These are phyloP conservation scores for Encarsia formosa DNA, from an alignment of 2,888 invertebrate genomes.

Conservation along the genomic window DNA sequence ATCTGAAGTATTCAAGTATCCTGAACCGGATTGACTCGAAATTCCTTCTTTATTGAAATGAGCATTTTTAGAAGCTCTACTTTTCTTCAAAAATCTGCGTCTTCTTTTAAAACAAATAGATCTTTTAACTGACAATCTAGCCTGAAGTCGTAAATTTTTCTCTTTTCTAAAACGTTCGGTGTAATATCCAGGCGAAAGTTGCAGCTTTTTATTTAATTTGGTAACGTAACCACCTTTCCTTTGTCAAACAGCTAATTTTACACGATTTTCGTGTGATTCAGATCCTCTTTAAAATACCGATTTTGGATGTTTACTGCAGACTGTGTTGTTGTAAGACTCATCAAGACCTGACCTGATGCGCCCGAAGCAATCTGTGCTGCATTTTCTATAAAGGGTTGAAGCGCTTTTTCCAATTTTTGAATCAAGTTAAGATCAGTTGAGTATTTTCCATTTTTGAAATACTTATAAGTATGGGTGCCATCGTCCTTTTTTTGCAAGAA, in stretches of 20 bases:
- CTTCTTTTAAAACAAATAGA: constrained; percentile 5
- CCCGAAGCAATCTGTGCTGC: constrained; percentile 9
- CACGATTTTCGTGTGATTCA: constrained; percentile 18
- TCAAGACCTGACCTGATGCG: constrained; percentile 26
- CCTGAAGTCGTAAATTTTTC: not conserved
- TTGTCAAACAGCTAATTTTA: constrained; percentile 14
- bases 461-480: constrained; percentile 6
- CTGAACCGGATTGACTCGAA: not conserved
- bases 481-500: constrained; percentile 10
- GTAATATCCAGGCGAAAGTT: constrained; percentile 18
- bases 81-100: constrained; percentile 3
- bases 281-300: constrained; percentile 21
- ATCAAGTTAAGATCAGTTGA: constrained; percentile 5
- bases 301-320: constrained; percentile 22
- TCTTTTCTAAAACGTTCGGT: constrained; percentile 15
- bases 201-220: constrained; percentile 7
- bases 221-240: constrained; percentile 9
- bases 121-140: constrained; percentile 4
- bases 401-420: constrained; percentile 7
- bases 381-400: constrained; percentile 12
- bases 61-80: constrained; percentile 3
- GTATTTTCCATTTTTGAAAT: constrained; percentile 16
- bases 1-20: constrained; percentile 7
- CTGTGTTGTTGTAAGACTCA: constrained; percentile 24
- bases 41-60: not conserved